A percentile compares a stretch with the other conserved stretches of the same genome.
These are phyloP conservation scores for Pyrrhosoma nymphula DNA, from an alignment of 2,888 invertebrate species.

Conservation along the genomic window DNA sequence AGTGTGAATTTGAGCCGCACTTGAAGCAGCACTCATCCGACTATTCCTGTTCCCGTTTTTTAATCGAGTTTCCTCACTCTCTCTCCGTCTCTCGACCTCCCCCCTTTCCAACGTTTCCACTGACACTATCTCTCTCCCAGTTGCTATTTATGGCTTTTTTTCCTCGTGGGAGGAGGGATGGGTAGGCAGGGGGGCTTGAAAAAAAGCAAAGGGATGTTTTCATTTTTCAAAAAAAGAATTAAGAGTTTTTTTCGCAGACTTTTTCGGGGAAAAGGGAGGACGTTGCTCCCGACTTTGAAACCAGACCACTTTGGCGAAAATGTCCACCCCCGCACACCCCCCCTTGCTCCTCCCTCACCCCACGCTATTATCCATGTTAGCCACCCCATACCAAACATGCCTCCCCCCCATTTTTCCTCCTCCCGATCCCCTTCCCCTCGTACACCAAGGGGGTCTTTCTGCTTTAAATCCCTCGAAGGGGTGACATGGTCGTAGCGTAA, in stretches of 20 bases:
- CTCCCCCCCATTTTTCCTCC: background rate
- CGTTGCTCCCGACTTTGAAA: slow-evolving; percentile 13
- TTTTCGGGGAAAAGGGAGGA: background rate
- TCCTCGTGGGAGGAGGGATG: background rate
- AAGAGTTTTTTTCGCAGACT: background rate
- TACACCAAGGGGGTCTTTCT: background rate
- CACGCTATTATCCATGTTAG: background rate
- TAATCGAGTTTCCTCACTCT: no score
- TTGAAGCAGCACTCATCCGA: no score
- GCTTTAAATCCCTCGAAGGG: background rate
- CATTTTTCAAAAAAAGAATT: background rate
- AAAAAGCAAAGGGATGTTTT: background rate
- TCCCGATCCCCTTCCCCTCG: background rate
- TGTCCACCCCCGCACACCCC: background rate
- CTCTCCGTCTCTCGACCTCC: no score
- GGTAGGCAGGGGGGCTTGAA: background rate
- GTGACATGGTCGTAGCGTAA: background rate
- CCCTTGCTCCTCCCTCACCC: background rate
- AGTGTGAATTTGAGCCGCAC: no score
- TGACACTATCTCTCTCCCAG: slow-evolving; percentile 17
- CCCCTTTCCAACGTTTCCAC: background rate
- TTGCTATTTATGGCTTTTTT: slow-evolving; percentile 30
- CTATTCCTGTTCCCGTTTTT: no score
- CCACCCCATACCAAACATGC: background rate
- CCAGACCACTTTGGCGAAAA: slow-evolving; percentile 22